Evolutionary conservation across 2,888 invertebrate genomes (phyloP).

Genomic region (Brenthis daphne): DNA sequence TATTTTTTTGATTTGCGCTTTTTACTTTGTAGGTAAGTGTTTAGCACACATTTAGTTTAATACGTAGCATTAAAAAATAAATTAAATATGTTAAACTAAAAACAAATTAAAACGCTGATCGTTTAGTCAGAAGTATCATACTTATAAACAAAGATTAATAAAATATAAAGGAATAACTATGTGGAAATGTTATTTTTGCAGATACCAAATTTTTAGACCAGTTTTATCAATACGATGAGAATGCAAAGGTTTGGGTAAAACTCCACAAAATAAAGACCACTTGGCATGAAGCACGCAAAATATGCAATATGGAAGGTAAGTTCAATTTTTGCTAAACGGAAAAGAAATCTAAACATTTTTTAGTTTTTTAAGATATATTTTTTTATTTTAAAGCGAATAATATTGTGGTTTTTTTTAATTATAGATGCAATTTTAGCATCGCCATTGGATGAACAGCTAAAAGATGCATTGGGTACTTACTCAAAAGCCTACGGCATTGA

Average conservation of each 20-base stretch:
- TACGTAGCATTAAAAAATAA: no score
- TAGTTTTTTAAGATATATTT: no score
- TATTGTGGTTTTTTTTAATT: background rate
- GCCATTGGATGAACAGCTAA: constrained; percentile 25
- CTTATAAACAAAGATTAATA: background rate
- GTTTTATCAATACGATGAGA: constrained; percentile 6
- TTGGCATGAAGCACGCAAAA: constrained; percentile 16
- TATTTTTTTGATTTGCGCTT: no score
- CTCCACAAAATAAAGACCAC: background rate
- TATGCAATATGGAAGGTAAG: constrained; percentile 15
- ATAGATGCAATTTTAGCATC: constrained; percentile 35
- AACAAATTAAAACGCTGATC: background rate
- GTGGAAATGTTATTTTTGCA: background rate
- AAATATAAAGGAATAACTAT: background rate
- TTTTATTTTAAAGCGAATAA: no score
- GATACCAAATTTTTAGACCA: background rate
- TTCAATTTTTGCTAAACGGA: background rate
- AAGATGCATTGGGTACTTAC: constrained; percentile 8
- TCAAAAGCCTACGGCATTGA: background rate
- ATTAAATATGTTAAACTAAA: no score
- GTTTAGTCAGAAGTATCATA: background rate
- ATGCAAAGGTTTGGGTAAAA: constrained; percentile 14
- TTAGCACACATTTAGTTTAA: no score
- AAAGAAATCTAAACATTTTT: no score
- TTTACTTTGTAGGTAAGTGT: no score